Evolutionary conservation across 2,888 invertebrate species (phyloP), one percentile per base, ranked within the genome.

Genomic region (Euzophera pinguis): DNA sequence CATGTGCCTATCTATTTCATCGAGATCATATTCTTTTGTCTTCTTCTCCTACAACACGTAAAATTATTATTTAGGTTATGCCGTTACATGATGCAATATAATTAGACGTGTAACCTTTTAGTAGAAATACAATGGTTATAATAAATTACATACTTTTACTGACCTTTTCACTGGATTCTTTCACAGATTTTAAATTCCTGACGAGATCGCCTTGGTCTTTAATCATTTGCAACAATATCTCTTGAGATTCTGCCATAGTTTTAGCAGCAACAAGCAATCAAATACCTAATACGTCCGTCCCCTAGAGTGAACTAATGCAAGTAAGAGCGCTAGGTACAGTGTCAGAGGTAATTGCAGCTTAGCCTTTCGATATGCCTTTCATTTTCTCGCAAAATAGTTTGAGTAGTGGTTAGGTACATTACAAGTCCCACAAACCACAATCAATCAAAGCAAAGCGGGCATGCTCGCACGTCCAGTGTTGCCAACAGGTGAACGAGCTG

Each of bases 141-240:
- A 32, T 32, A 3, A 37, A 35, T 32, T 39, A n/a, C 8, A 39
- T 47, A 5, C 38, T 52, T n/a, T 53, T 54, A 78, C 78, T 73
- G 69, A 96, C 96, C 95, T 94, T 93, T 63, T 94, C 94, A 77
- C 92, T 93, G 50, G 93, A 92, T 81, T 95, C 95, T 84, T 96
- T 96, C 29, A 94, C 93, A 61, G 94, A 91, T 88, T 97, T 97
- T 58, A 97, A 87, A 85, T 94, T 94, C 71, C 96, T 92, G 49
- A 97, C 95, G 64, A 95, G 80, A 78, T 96, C 95, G 60, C 96
- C 96, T 83, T 97, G 97, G 70, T 85, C 87, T 73, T 88, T 82
- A 54, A 90, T 89, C 81, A 86, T 80, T 59, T 80, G 75, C 54
- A 79, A 65, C 58, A 90, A 66, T 56, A 60, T 48, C 64, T 86